Evolutionary conservation across 2,113 vertebrate genomes (phyloP).

Genomic region (Anhinga anhinga): DNA sequence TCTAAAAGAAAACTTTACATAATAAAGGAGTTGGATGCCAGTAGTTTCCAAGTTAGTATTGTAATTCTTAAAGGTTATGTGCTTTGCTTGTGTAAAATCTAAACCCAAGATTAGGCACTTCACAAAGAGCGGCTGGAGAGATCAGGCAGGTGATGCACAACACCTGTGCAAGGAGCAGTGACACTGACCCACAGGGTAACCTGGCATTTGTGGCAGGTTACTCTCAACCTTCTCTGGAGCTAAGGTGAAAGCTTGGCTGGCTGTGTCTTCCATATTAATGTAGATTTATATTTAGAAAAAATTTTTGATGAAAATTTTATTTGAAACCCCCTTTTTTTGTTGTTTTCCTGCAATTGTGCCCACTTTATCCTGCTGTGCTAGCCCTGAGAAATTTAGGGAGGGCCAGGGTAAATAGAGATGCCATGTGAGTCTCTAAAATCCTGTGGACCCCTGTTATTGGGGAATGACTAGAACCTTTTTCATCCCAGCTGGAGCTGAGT

Average conservation of each 20-base stretch:
- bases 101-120: background rate
- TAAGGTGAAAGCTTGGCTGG: background rate
- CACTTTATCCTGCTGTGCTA: background rate
- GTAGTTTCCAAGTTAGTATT: background rate
- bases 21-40: background rate
- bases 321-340: background rate
- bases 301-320: background rate
- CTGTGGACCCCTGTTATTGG: background rate
- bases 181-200: background rate
- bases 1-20: background rate
- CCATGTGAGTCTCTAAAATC: background rate
- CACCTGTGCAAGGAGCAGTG: background rate
- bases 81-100: background rate
- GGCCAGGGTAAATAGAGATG: background rate
- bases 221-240: background rate
- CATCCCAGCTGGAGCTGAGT: background rate
- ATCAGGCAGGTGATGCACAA: background rate
- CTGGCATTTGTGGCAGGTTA: background rate
- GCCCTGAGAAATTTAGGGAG: background rate
- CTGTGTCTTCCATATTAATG: background rate
- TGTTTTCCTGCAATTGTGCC: background rate
- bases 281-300: background rate
- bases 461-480: background rate
- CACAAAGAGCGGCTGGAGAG: background rate
- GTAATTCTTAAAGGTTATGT: background rate